A percentile compares a stretch with the other conserved stretches of the same genome.
phyloP scores from a whole-genome alignment of 2,888 invertebrate genomes.

The Eupsilia transversa region DNA sequence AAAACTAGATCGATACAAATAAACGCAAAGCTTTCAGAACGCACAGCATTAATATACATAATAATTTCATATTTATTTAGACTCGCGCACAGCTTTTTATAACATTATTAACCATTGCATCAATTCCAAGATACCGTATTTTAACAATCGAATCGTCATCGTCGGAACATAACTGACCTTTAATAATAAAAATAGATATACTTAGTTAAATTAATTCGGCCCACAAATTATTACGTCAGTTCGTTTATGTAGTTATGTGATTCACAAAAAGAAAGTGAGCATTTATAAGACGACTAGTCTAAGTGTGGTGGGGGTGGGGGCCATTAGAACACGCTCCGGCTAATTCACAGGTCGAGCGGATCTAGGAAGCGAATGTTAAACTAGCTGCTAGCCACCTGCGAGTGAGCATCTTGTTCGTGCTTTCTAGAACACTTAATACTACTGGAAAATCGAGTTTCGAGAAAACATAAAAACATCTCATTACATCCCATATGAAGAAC shows the following conservation, averaged over 20 bases:
- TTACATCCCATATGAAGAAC: conserved; percentile 33
- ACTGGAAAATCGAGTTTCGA: conserved; percentile 46
- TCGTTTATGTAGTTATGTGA: conserved; percentile 64
- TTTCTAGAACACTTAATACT: conserved; percentile 53
- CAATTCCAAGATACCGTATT: conserved; percentile 65
- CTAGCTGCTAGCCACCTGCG: conserved; percentile 14
- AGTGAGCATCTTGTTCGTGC: conserved; percentile 33
- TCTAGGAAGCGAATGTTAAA: conserved; percentile 57
- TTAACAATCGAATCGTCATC: neutral
- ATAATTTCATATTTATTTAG: conserved; percentile 28
- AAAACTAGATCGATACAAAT: conserved; percentile 35
- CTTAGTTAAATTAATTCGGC: conserved; percentile 66
- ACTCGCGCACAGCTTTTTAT: conserved; percentile 50
- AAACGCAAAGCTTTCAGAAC: conserved; percentile 48
- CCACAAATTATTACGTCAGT: conserved; percentile 73
- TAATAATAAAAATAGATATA: conserved; percentile 55
- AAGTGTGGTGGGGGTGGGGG: conserved; percentile 62
- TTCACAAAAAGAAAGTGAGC: conserved; percentile 80
- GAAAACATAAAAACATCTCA: conserved; percentile 35
- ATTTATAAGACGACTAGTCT: conserved; percentile 63
- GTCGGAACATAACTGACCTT: neutral
- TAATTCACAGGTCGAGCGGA: conserved; percentile 57
- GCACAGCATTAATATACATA: conserved; percentile 59
- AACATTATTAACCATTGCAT: conserved; percentile 48
- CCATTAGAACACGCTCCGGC: conserved; percentile 60